Percentiles rank a stretch among this genome's conserved stretches.
These are phyloP conservation scores for Aphrocallistes beatrix DNA, from an alignment of 37 sponge, comb jelly and placozoan species.

Conservation along the genomic window DNA sequence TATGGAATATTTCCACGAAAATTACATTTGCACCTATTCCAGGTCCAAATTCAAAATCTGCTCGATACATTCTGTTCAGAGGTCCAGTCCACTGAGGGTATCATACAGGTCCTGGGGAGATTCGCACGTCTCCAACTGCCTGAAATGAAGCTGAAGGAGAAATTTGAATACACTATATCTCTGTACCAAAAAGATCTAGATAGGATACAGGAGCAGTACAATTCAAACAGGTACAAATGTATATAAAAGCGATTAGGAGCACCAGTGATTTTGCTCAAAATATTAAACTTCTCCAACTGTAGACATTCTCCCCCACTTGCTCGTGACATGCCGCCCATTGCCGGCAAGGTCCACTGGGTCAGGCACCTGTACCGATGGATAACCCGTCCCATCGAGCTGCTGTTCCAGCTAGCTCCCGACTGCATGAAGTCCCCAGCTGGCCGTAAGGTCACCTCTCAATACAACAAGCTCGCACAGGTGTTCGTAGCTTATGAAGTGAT, in stretches of 20 bases:
- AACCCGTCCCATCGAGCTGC: conserved; percentile 57
- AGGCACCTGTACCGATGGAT: conserved; percentile 59
- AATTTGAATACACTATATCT: background rate
- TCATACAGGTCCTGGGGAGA: background rate
- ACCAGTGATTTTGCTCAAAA: background rate
- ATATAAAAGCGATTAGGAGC: background rate
- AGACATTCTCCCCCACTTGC: conserved; percentile 65
- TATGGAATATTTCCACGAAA: no score
- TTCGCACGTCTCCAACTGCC: background rate
- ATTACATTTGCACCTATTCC: background rate
- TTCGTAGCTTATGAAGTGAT: conserved; percentile 81
- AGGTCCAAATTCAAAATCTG: background rate
- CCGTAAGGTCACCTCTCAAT: conserved; percentile 48
- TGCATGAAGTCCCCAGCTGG: conserved; percentile 34
- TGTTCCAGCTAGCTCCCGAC: conserved; percentile 32
- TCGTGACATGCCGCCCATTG: conserved; percentile 60
- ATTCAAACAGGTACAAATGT: background rate
- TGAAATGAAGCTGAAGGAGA: background rate
- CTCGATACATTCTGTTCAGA: background rate
- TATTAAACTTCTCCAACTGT: background rate
- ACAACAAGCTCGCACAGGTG: conserved; percentile 67
- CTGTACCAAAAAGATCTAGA: conserved; percentile 5
- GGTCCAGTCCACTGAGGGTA: background rate
- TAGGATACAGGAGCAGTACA: conserved; percentile 3
- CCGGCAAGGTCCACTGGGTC: conserved; percentile 69